Evolutionary conservation across 2,888 invertebrate species (phyloP).

Genomic region (Danaus chrysippus): DNA sequence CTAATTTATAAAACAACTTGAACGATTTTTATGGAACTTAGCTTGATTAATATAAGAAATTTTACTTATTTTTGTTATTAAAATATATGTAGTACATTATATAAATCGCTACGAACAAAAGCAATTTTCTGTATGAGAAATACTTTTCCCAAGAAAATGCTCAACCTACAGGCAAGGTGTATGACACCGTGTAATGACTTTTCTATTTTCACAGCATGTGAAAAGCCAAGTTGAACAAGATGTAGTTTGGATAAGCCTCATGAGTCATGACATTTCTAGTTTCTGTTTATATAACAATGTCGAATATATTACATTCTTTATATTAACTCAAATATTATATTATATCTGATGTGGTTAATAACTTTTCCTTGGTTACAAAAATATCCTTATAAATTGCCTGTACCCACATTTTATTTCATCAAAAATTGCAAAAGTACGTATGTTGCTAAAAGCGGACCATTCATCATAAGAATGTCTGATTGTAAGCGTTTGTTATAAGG

Average conservation of each 20-base stretch:
- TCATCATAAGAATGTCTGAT: conserved; percentile 14
- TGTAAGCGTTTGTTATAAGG: conserved; percentile 7
- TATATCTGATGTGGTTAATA: no score
- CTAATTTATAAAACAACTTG: no score
- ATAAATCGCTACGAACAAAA: background rate
- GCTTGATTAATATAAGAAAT: no score
- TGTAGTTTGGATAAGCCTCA: background rate
- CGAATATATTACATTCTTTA: no score
- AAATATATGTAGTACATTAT: no score
- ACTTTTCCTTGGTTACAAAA: no score
- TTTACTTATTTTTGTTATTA: no score
- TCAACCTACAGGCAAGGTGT: background rate
- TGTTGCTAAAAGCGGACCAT: conserved; percentile 5
- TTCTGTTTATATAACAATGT: no score
- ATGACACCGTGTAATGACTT: background rate
- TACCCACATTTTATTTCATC: background rate
- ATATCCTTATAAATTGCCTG: background rate
- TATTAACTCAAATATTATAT: no score
- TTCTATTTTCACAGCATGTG: background rate
- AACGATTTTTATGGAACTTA: no score
- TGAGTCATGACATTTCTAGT: no score
- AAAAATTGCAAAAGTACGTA: background rate
- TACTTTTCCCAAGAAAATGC: background rate
- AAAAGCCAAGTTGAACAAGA: background rate
- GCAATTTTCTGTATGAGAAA: background rate